Evolutionary conservation across 2,113 vertebrate genomes (phyloP), one percentile per base, ranked within the genome.

Genomic region (Monopterus albus): DNA sequence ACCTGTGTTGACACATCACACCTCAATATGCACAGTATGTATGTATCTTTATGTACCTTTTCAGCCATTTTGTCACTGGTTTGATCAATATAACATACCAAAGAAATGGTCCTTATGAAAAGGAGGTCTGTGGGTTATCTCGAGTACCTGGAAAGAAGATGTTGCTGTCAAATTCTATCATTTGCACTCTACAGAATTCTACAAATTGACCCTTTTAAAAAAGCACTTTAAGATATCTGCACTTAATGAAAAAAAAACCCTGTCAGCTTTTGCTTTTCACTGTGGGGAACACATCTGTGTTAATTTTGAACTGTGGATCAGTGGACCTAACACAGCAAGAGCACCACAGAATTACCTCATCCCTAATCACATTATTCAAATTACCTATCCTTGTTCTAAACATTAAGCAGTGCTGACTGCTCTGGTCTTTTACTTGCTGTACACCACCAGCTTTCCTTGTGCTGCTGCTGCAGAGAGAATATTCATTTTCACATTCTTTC

Each of bases 291-390:
- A 60, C 47, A 60, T 33, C 35, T 39, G 43, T 20, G 45, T 45
- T 74, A 56, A 78, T 61, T 46, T 49, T 55, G 42, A 36, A 52
- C 29, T 12, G 7, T 33, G 28, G 18, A 4, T 23, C 17, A 1
- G 33, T 66, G 36, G 26, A 47, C 33, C 40, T 23, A 17, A 53
- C 35, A 53, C 57, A 25, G 47, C 46, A 59, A 7, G 36, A 35
- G 58, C 51, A 47, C 36, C 5, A 7, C 10, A 43, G 45, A 43
- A 25, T 55, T 46, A 57, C 50, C 45, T 62, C 53, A 69, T 40
- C 36, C 20, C 7, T 58, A 38, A 63, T 79, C 23, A 2, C 47
- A 47, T 72, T 49, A 75, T 62, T 75, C 43, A 42, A 59, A 38
- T 47, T 12, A 56, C 46, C 33, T 18, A 6, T 47, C 40, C 21